These are phyloP conservation scores for Macaca fascicularis DNA, from an alignment of 2,113 vertebrate genomes.

Conservation along the genomic window DNA sequence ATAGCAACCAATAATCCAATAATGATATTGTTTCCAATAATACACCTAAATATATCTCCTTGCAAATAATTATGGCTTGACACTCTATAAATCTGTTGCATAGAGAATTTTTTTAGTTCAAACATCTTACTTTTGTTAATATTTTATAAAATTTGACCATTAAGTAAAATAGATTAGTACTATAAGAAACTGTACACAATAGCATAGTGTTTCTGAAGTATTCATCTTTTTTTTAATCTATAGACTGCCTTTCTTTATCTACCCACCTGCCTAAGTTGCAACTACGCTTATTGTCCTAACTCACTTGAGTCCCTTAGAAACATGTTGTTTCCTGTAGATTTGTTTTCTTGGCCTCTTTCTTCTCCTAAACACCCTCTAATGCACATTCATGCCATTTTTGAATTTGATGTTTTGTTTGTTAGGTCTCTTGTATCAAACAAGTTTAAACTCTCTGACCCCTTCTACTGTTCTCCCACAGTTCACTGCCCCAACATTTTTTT, in stretches of 20 bases:
- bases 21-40: constrained; percentile 79
- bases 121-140: constrained; percentile 14
- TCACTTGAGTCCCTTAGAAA: not conserved
- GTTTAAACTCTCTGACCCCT: not conserved
- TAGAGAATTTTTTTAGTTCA: not conserved
- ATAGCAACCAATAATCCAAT: constrained; percentile 62
- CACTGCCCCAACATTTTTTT: not conserved
- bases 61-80: constrained; percentile 62
- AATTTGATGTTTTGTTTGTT: not conserved
- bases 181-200: not conserved
- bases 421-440: not conserved
- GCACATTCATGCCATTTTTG: not conserved
- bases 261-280: not conserved
- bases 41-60: constrained; percentile 72
- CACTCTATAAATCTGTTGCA: not conserved
- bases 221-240: not conserved
- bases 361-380: not conserved
- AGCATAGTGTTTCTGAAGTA: not conserved
- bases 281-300: not conserved
- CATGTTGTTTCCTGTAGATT: not conserved
- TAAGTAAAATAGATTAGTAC: constrained; percentile 3
- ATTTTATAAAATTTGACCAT: constrained; percentile 30
- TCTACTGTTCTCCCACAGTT: not conserved
- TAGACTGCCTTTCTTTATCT: not conserved
- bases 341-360: not conserved